Conservation (phyloP, 1,140 invertebrate genomes). For the Penaeus japonicus region DNA sequence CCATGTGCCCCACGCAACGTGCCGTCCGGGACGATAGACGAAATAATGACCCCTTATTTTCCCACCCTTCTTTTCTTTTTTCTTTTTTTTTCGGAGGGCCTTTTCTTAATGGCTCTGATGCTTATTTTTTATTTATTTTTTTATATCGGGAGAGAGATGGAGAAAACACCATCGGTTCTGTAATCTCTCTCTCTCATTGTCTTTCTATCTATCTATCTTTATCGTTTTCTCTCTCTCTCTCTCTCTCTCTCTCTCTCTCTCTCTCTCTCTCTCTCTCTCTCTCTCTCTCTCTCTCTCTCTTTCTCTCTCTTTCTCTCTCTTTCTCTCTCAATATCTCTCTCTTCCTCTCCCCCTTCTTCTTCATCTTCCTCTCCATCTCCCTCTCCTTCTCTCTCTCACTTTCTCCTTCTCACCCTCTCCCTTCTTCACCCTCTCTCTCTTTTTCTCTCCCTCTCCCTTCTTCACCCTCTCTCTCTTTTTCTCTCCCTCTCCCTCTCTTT, state of each 20-base stretch:
- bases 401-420: neutral
- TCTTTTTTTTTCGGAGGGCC: neutral
- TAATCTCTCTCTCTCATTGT: neutral
- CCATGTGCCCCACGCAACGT: too few relatives aligned
- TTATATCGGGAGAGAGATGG: neutral
- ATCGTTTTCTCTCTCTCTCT: neutral
- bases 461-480: neutral
- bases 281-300: neutral
- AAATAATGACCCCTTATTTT: neutral
- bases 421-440: neutral
- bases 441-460: neutral
- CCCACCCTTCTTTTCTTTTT: neutral
- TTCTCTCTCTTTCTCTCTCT: neutral
- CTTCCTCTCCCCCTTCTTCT: slow-evolving; percentile 42
- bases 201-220: neutral
- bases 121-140: neutral
- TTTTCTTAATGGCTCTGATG: neutral
- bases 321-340: neutral
- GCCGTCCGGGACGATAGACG: too few relatives aligned
- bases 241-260: neutral
- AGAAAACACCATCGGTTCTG: too few relatives aligned
- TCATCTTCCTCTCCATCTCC: neutral
- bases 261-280: slow-evolving; percentile 8
- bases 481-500: slow-evolving; percentile 3
- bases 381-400: too few relatives aligned